Evolutionary conservation across 1,140 invertebrate species (phyloP).

Genomic region (Lepidurus apus): DNA sequence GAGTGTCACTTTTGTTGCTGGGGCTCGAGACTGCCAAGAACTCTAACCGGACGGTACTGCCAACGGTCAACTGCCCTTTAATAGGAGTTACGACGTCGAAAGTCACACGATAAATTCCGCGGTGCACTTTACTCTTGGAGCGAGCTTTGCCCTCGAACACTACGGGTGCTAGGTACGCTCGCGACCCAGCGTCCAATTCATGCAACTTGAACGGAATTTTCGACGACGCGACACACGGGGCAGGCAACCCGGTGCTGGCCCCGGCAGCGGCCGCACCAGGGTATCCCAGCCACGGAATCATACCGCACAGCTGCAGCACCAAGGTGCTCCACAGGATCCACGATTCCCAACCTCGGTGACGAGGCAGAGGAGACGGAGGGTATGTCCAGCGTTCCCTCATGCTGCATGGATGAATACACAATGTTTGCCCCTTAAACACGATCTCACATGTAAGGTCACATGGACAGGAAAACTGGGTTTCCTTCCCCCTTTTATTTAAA

Average conservation of each 20-base stretch:
- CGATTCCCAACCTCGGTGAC: not conserved
- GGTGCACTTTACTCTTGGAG: constrained; percentile 53
- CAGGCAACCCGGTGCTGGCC: constrained; percentile 45
- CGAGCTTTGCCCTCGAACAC: constrained; percentile 60
- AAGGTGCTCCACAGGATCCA: not conserved
- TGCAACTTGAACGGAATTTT: constrained; percentile 53
- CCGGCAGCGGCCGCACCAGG: constrained; percentile 29
- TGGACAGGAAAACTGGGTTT: not conserved
- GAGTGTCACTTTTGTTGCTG: constrained; percentile 16
- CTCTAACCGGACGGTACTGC: constrained; percentile 50
- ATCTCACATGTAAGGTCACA: not conserved
- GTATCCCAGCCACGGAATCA: not conserved
- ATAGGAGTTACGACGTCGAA: constrained; percentile 59
- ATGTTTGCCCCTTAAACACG: not conserved
- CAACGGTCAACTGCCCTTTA: constrained; percentile 52
- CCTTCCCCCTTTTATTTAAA: not conserved
- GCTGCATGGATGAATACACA: constrained; percentile 4
- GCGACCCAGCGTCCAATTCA: constrained; percentile 50
- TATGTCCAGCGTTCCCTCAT: not conserved
- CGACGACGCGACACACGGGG: constrained; percentile 41
- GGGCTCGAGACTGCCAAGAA: constrained; percentile 47
- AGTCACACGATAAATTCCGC: constrained; percentile 56
- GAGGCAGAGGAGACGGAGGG: not conserved
- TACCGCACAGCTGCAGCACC: not conserved
- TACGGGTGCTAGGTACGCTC: constrained; percentile 55